These are phyloP conservation scores for Dryomyza anilis DNA, from an alignment of 2,888 invertebrate species.

Conservation along the genomic window DNA sequence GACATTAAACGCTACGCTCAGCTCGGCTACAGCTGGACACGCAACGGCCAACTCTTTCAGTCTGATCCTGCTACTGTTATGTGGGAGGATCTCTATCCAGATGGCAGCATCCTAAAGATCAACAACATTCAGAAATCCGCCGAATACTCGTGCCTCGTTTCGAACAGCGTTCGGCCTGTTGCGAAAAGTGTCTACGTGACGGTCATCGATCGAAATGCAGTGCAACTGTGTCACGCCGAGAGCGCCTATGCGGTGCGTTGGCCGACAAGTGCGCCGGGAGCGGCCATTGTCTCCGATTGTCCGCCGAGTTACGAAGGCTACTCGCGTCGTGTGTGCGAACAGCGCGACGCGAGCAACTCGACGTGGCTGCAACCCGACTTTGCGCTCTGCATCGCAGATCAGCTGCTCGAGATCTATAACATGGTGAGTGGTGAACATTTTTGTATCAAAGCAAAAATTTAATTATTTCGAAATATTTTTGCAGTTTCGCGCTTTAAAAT, in stretches of 20 bases:
- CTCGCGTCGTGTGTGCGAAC: constrained; percentile 65
- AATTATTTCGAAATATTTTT: neutral
- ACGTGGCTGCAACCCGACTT: constrained; percentile 80
- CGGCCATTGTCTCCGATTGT: constrained; percentile 69
- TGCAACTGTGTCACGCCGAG: constrained; percentile 66
- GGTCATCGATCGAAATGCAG: constrained; percentile 67
- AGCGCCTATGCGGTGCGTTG: constrained; percentile 67
- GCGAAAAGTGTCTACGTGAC: constrained; percentile 71
- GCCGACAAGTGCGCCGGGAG: constrained; percentile 76
- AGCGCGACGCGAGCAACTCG: constrained; percentile 68
- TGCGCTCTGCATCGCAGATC: constrained; percentile 72
- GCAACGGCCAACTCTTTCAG: constrained; percentile 75
- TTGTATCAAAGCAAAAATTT: constrained; percentile 63
- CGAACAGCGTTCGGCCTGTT: constrained; percentile 64
- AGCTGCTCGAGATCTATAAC: constrained; percentile 68
- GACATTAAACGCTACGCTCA: constrained; percentile 66
- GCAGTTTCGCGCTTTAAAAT: constrained; percentile 53
- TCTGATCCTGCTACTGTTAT: constrained; percentile 76
- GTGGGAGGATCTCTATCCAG: constrained; percentile 84
- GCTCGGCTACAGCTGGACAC: constrained; percentile 83
- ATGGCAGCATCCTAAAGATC: constrained; percentile 81
- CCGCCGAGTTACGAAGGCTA: constrained; percentile 65
- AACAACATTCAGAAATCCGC: constrained; percentile 79
- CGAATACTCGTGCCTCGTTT: constrained; percentile 76
- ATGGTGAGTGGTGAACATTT: constrained; percentile 57